Evolutionary conservation across 2,888 invertebrate genomes (phyloP).

Genomic region (Euproctis similis): DNA sequence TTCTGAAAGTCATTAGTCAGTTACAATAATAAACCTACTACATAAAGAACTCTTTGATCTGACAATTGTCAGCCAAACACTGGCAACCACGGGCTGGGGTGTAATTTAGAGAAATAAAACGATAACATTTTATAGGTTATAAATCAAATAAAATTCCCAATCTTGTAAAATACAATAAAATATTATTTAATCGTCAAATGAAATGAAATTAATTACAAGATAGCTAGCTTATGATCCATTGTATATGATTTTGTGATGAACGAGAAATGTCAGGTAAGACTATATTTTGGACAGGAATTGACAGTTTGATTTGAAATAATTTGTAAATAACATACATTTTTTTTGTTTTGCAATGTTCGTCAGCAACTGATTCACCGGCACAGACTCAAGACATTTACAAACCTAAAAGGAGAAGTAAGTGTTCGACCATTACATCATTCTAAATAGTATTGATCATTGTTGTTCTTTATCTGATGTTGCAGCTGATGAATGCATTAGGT

Average conservation of each 20-base stretch:
- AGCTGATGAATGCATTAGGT: no score
- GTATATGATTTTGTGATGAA: constrained; percentile 41
- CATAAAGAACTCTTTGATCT: no score
- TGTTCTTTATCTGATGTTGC: no score
- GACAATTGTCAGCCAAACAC: no score
- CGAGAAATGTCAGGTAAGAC: constrained; percentile 52
- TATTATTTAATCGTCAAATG: constrained; percentile 28
- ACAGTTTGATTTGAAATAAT: constrained; percentile 1
- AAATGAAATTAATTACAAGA: constrained; percentile 43
- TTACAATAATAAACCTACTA: no score
- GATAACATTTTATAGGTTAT: constrained; percentile 25
- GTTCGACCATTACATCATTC: no score
- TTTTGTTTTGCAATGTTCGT: constrained; percentile 6
- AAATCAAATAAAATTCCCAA: constrained; percentile 42
- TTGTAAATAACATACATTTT: not conserved
- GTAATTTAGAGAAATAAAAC: no score
- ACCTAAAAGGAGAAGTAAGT: constrained; percentile 46
- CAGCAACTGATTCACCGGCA: constrained; percentile 43
- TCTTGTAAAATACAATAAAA: constrained; percentile 32
- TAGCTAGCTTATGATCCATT: constrained; percentile 20
- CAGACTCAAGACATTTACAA: constrained; percentile 43
- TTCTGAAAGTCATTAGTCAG: no score
- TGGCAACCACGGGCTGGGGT: no score
- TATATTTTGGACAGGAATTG: not conserved
- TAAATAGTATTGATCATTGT: no score